Conservation (phyloP, 2,113 vertebrate genomes). For the Syngnathus typhle region DNA sequence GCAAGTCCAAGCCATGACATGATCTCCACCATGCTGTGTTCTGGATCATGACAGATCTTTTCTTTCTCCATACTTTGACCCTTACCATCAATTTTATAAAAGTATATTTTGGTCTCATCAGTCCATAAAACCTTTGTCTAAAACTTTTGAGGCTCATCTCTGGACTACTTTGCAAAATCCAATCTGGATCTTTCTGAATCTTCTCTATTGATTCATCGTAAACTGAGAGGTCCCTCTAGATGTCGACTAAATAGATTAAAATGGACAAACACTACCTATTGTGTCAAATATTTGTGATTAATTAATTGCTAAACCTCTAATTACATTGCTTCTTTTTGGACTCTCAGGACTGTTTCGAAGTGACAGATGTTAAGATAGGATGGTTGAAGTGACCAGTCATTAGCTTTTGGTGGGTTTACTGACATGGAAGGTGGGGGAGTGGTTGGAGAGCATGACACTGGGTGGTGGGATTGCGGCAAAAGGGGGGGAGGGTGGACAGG, state of each 20-base stretch:
- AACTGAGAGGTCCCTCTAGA: background rate
- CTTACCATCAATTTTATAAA: too few relatives aligned
- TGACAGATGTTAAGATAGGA: conserved; percentile 2
- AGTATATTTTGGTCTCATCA: too few relatives aligned
- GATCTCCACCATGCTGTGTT: too few relatives aligned
- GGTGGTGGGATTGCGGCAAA: conserved; percentile 23
- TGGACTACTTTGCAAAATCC: too few relatives aligned
- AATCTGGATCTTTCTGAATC: too few relatives aligned
- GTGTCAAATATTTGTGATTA: background rate
- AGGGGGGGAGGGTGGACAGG: background rate
- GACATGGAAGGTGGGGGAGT: conserved; percentile 7
- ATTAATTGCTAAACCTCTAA: background rate
- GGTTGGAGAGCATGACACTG: conserved; percentile 10
- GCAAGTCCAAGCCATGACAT: too few relatives aligned
- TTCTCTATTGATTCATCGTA: background rate
- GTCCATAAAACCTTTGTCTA: too few relatives aligned
- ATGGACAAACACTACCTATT: background rate
- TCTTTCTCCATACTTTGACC: too few relatives aligned
- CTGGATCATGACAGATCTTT: too few relatives aligned
- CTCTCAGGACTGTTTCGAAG: background rate
- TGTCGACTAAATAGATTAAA: background rate
- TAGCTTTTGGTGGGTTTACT: conserved; percentile 8
- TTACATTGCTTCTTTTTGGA: background rate
- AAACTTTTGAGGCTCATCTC: too few relatives aligned
- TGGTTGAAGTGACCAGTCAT: background rate